phyloP scores from a whole-genome alignment of 2,797 vertebrate genomes.

The Mycteria americana region DNA sequence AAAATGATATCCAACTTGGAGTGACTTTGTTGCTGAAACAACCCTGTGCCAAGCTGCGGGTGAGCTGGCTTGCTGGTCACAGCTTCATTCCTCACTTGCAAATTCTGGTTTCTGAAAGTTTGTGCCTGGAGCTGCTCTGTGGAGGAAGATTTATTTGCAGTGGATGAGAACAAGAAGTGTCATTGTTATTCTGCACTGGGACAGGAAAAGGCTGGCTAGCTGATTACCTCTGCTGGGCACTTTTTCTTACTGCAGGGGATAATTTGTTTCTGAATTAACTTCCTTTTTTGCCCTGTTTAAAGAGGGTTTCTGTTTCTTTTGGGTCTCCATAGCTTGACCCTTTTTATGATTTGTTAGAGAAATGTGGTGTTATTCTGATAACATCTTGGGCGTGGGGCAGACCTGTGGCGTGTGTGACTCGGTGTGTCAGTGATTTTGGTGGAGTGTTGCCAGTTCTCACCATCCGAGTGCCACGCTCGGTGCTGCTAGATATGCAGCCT shows the following conservation, averaged over 20 bases:
- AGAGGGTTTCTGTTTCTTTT: constrained; percentile 42
- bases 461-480: neutral
- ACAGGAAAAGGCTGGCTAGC: constrained; percentile 51
- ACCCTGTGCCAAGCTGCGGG: neutral
- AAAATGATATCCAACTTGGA: neutral
- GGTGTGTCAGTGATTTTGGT: neutral
- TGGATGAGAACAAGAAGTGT: constrained; percentile 47
- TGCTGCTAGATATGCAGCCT: neutral
- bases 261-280: constrained; percentile 47
- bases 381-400: constrained; percentile 30
- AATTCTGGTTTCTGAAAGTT: neutral
- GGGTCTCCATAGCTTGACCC: neutral
- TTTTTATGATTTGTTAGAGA: constrained; percentile 16
- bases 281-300: constrained; percentile 25
- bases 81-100: neutral
- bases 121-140: neutral
- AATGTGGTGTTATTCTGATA: constrained; percentile 34
- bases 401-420: neutral
- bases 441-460: neutral
- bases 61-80: constrained; percentile 2
- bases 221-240: constrained; percentile 53
- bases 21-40: neutral
- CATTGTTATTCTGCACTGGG: neutral
- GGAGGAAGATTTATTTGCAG: constrained; percentile 31
- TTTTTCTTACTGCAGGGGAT: constrained; percentile 51